Conservation (phyloP, 1,140 invertebrate genomes). For the Caerostris extrusa region DNA sequence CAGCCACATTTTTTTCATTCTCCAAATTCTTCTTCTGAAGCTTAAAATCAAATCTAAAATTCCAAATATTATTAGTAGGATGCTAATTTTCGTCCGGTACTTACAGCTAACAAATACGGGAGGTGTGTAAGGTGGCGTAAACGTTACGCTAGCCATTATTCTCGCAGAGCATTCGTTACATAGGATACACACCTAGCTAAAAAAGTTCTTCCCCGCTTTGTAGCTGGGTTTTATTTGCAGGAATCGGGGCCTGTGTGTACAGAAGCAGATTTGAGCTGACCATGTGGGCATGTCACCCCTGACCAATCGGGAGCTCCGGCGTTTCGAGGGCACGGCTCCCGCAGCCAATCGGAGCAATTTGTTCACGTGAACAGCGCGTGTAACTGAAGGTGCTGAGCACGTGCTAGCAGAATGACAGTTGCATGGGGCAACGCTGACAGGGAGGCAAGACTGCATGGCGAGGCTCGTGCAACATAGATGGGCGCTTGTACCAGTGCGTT, state of each 20-base stretch:
- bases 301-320: constrained; percentile 44
- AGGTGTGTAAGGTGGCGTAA: constrained; percentile 73
- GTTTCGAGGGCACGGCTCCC: constrained; percentile 71
- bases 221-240: constrained; percentile 62
- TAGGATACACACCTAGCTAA: constrained; percentile 55
- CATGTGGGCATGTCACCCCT: constrained; percentile 67
- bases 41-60: not conserved
- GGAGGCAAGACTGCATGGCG: constrained; percentile 72
- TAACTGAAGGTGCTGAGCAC: constrained; percentile 52
- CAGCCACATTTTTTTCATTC: not conserved
- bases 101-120: constrained; percentile 72
- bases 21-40: constrained; percentile 33
- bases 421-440: constrained; percentile 63
- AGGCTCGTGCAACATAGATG: constrained; percentile 54
- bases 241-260: constrained; percentile 26
- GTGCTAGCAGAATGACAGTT: constrained; percentile 73
- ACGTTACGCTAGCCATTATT: constrained; percentile 71
- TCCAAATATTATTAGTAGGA: constrained; percentile 25
- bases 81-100: constrained; percentile 55
- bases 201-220: constrained; percentile 75
- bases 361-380: constrained; percentile 75
- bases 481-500: constrained; percentile 10
- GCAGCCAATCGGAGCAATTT: constrained; percentile 34
- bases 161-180: constrained; percentile 39
- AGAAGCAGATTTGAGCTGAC: constrained; percentile 61